phyloP scores from a whole-genome alignment of 2,113 vertebrate species.

The Catharus fuscescens region DNA sequence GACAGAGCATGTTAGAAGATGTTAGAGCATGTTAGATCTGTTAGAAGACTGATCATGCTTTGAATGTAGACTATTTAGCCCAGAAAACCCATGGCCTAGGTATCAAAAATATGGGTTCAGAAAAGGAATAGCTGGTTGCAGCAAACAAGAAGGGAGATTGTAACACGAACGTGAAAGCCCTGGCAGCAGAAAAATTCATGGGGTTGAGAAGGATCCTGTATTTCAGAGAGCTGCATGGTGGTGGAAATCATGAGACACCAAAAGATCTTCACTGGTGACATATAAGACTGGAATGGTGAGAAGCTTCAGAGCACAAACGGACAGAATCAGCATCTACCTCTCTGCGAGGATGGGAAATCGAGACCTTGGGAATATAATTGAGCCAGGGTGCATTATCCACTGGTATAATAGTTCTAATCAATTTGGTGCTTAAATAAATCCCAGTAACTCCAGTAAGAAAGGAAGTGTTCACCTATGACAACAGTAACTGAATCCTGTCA shows the following conservation, averaged over 20 bases:
- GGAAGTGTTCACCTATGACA: neutral
- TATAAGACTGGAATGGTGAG: neutral
- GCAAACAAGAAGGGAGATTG: neutral
- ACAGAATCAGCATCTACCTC: neutral
- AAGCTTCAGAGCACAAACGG: neutral
- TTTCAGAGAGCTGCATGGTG: neutral
- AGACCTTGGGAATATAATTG: neutral
- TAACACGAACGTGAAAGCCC: neutral
- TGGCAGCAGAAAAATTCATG: neutral
- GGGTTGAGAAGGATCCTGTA: neutral
- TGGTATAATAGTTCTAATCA: neutral
- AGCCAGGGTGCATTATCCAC: neutral
- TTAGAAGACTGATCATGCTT: neutral
- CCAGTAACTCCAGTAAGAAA: neutral
- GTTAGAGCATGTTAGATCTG: too few relatives aligned
- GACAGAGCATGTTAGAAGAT: neutral
- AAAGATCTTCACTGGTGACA: neutral
- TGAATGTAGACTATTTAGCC: neutral
- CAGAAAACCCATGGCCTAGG: neutral
- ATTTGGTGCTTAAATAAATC: neutral
- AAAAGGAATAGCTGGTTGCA: neutral
- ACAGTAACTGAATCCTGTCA: neutral
- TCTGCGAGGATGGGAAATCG: neutral
- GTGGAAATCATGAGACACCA: rapidly evolving
- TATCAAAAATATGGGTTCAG: neutral